These are phyloP conservation scores for Acromyrmex heyeri DNA, from an alignment of 1,140 invertebrate genomes.

Conservation along the genomic window DNA sequence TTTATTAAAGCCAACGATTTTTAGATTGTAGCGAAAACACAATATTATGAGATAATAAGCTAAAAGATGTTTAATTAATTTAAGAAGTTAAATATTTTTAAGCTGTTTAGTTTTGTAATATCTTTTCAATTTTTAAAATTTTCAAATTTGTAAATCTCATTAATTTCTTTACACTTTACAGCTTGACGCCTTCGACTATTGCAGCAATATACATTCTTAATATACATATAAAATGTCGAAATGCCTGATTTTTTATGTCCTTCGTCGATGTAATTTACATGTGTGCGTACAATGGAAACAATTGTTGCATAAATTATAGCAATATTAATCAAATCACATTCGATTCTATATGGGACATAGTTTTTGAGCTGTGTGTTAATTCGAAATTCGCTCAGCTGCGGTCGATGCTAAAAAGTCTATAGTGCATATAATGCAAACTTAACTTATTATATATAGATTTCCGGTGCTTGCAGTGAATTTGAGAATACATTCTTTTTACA, in stretches of 20 bases:
- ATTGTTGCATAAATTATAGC: too few species aligned
- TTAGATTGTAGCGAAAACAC: neutral
- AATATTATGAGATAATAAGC: neutral
- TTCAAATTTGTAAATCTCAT: neutral
- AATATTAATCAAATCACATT: too few species aligned
- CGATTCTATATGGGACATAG: too few species aligned
- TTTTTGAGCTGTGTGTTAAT: too few species aligned
- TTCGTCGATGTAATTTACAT: neutral
- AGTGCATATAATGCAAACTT: too few species aligned
- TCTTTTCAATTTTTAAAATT: neutral
- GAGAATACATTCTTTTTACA: too few species aligned
- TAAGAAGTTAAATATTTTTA: constrained; percentile 4
- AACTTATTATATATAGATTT: too few species aligned
- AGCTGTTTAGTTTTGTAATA: neutral
- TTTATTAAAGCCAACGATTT: neutral
- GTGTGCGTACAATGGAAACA: neutral
- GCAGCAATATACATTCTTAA: neutral
- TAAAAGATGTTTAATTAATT: neutral
- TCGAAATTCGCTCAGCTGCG: too few species aligned
- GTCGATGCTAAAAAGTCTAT: too few species aligned
- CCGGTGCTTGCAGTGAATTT: too few species aligned
- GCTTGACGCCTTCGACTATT: neutral
- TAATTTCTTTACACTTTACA: neutral
- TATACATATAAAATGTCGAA: neutral
- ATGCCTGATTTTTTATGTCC: neutral